Evolutionary conservation across 2,797 vertebrate genomes (phyloP), one percentile per base, ranked within the genome.

Genomic region (Microcaecilia unicolor): DNA sequence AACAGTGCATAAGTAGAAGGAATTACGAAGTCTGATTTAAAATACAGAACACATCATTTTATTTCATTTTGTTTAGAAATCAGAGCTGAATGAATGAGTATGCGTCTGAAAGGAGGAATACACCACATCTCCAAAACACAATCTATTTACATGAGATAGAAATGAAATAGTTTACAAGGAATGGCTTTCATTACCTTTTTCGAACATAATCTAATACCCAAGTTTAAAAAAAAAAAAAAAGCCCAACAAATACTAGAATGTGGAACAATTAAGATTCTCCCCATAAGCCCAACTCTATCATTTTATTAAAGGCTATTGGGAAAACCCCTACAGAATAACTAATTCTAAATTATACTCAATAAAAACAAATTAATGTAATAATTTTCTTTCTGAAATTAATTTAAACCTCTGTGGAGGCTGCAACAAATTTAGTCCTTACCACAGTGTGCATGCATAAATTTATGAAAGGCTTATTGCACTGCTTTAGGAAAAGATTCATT

Each of bases 311-410:
- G 70, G 71, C 78, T 78, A 67, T 51, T 74, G 77, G 78, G 80
- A 82, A 78, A 77, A 73, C 51, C 24, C 67, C 70, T 55, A 72
- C 66, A 60, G 76, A 78, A 82, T 80, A 79, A 80, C 72, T 80
- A 80, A 81, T 77, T 80, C 73, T 73, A 77, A 83, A 80, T 82
- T 70, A 70, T 78, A 78, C 78, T 77, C 39, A 57, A 77, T 67
- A 68, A 71, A 81, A 81, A 83, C 78, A 83, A 82, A 83, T 82
- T 81, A 80, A 82, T 78, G 76, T 67, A 80, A 78, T 83, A 78
- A 82, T 82, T 83, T 83, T 83, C 72, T 69, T 78, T 78, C 72
- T 67, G 68, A 83, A 82, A 82, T 82, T 83, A 81, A 81, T 83
- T 82, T 75, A 80, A 82, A 74, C 73, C 77, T 78, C 80, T 61